Evolutionary conservation across 2,797 vertebrate genomes (phyloP).

Genomic region (Gymnothorax javanicus): DNA sequence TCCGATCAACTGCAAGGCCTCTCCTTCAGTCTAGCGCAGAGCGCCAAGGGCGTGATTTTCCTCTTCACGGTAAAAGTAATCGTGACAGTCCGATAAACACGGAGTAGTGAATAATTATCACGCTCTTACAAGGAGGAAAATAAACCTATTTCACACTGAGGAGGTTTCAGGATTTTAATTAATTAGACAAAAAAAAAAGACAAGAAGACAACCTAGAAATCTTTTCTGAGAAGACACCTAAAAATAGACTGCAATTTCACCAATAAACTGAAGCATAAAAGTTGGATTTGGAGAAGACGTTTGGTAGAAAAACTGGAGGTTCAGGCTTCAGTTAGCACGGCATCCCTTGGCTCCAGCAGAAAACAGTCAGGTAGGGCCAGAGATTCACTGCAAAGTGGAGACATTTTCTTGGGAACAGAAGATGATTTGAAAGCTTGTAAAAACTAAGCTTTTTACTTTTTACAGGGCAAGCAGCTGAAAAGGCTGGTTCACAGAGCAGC

Average conservation of each 20-base stretch:
- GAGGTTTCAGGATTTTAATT: constrained; percentile 50
- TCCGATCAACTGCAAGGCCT: background rate
- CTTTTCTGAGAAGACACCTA: constrained; percentile 24
- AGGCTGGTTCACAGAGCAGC: background rate
- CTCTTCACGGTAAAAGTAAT: constrained; percentile 21
- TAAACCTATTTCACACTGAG: constrained; percentile 39
- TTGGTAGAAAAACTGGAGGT: background rate
- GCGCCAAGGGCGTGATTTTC: background rate
- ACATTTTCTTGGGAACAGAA: background rate
- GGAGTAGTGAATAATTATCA: constrained; percentile 38
- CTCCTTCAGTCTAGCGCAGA: background rate
- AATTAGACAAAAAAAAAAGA: constrained; percentile 33
- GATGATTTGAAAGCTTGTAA: background rate
- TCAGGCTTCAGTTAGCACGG: constrained; percentile 30
- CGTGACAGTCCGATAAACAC: constrained; percentile 20
- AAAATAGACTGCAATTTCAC: constrained; percentile 50
- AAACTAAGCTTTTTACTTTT: background rate
- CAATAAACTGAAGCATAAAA: constrained; percentile 39
- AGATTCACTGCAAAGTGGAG: background rate
- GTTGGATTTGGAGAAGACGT: constrained; percentile 34
- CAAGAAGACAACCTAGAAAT: constrained; percentile 42
- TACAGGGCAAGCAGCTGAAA: background rate
- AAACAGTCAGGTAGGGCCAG: background rate
- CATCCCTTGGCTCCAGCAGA: background rate
- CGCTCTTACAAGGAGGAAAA: constrained; percentile 35